Percentiles rank a stretch among this genome's conserved stretches.
Conservation (phyloP, 1,140 invertebrate genomes). For the Drosophila ambigua region DNA sequence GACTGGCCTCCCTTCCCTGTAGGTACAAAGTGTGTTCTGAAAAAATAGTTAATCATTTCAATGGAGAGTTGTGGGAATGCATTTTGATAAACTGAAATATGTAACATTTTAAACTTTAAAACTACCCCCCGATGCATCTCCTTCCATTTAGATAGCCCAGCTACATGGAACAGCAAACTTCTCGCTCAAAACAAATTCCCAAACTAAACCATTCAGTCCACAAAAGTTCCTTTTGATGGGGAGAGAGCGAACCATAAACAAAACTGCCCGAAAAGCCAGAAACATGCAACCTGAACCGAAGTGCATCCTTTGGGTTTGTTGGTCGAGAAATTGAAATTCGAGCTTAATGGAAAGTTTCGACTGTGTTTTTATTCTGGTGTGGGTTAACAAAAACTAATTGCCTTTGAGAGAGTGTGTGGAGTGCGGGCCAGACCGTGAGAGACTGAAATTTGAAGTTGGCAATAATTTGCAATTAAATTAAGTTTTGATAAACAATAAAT, state of each 20-base stretch:
- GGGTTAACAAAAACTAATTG: slow-evolving; percentile 19
- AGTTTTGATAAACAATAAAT: slow-evolving; percentile 55
- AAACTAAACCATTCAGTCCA: too few species aligned
- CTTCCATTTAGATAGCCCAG: too few species aligned
- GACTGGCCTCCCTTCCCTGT: slow-evolving; percentile 1
- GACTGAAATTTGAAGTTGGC: neutral
- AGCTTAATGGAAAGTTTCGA: slow-evolving; percentile 7
- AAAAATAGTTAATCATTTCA: neutral
- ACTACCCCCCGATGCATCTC: too few species aligned
- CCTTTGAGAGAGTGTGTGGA: slow-evolving; percentile 1
- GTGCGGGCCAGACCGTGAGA: neutral
- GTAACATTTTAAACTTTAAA: too few species aligned
- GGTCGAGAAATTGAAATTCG: slow-evolving; percentile 10
- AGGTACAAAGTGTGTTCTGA: neutral
- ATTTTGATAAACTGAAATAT: too few species aligned
- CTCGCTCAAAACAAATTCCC: too few species aligned
- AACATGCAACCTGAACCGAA: slow-evolving; percentile 6
- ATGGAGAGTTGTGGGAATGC: too few species aligned
- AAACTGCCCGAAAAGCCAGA: slow-evolving; percentile 17
- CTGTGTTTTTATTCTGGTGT: slow-evolving; percentile 5
- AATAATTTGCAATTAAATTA: slow-evolving; percentile 72
- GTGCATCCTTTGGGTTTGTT: neutral
- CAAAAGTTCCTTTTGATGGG: neutral
- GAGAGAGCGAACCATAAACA: slow-evolving; percentile 3
- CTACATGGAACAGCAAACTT: too few species aligned